These are phyloP conservation scores for Pagrus major DNA, from an alignment of 2,113 vertebrate genomes.

Conservation along the genomic window DNA sequence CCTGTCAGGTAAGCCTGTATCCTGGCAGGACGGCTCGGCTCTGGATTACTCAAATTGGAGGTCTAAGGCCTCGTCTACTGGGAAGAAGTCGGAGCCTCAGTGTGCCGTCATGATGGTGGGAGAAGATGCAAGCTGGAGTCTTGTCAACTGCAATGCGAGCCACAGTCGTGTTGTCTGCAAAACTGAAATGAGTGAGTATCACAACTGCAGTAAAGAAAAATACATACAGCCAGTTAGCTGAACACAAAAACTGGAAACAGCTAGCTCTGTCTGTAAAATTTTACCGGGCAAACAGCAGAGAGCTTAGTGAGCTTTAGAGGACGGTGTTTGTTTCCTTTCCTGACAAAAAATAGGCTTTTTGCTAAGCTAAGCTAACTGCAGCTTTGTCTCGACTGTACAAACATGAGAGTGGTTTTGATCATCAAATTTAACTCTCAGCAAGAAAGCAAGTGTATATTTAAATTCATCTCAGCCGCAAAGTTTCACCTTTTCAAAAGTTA, in stretches of 20 bases:
- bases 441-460: too few relatives aligned
- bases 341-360: too few relatives aligned
- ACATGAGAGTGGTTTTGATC: background rate
- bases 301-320: too few relatives aligned
- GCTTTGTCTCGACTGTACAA: background rate
- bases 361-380: too few relatives aligned
- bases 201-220: background rate
- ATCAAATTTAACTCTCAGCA: background rate
- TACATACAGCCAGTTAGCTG: too few relatives aligned
- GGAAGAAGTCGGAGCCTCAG: constrained; percentile 3
- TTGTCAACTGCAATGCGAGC: constrained; percentile 83
- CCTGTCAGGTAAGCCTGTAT: constrained; percentile 63
- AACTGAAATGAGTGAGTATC: constrained; percentile 86
- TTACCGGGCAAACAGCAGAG: too few relatives aligned
- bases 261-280: too few relatives aligned
- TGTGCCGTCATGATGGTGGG: constrained; percentile 88
- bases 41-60: constrained; percentile 89
- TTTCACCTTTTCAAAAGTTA: too few relatives aligned
- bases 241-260: too few relatives aligned
- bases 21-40: constrained; percentile 89
- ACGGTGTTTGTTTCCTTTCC: too few relatives aligned
- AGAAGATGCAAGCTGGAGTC: constrained; percentile 86
- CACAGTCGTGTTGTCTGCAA: constrained; percentile 92
- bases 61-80: rapidly evolving
- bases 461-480: too few relatives aligned